Percentiles rank a stretch among this genome's conserved stretches.
These are phyloP conservation scores for Emys orbicularis DNA, from an alignment of 2,797 vertebrate species.

Conservation along the genomic window DNA sequence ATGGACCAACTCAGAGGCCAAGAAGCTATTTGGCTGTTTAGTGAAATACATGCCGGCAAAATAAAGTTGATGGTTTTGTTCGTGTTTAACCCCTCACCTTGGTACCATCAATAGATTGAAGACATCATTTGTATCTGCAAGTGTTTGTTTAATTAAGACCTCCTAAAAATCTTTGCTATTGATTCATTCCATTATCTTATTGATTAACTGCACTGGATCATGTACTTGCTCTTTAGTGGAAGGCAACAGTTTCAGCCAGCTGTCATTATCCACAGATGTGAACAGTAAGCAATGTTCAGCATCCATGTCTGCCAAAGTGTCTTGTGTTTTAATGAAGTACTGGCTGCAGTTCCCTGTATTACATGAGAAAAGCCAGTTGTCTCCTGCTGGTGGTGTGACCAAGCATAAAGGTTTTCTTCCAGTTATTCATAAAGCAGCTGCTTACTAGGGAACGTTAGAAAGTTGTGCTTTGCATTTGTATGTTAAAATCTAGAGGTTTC, in stretches of 20 bases:
- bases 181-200: slow-evolving; percentile 92
- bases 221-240: slow-evolving; percentile 86
- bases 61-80: slow-evolving; percentile 86
- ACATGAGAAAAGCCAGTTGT: slow-evolving; percentile 72
- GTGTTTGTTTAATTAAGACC: slow-evolving; percentile 98
- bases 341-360: slow-evolving; percentile 68
- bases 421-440: slow-evolving; percentile 65
- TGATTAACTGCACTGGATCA: slow-evolving; percentile 87
- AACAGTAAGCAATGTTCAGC: slow-evolving; percentile 77
- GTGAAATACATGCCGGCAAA: slow-evolving; percentile 79
- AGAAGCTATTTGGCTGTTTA: slow-evolving; percentile 70
- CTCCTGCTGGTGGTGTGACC: slow-evolving; percentile 73
- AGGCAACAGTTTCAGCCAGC: slow-evolving; percentile 77
- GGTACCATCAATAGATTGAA: slow-evolving; percentile 92
- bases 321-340: slow-evolving; percentile 80
- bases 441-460: slow-evolving; percentile 29
- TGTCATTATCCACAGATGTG: slow-evolving; percentile 80
- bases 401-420: slow-evolving; percentile 73
- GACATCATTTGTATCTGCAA: slow-evolving; percentile 96
- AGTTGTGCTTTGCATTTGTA: slow-evolving; percentile 40
- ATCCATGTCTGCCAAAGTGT: slow-evolving; percentile 77
- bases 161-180: slow-evolving; percentile 95
- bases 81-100: slow-evolving; percentile 86
- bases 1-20: slow-evolving; percentile 65
- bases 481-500: slow-evolving; percentile 48